Percentiles rank a stretch among this genome's conserved stretches.
Conservation (phyloP, 2,888 invertebrate genomes). For the Chrysodeixis includens region DNA sequence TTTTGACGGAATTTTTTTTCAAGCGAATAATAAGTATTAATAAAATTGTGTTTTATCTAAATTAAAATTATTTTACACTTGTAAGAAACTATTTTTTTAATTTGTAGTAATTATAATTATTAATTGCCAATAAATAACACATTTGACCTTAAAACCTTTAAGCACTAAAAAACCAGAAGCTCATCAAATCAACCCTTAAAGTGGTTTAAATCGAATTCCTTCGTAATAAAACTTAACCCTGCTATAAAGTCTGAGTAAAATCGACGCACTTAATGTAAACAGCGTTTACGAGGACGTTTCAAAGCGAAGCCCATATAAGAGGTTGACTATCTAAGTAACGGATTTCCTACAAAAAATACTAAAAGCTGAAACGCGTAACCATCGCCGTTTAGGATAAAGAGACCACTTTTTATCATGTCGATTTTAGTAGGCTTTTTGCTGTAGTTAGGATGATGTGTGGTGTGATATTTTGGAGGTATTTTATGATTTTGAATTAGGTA, state of each 20-base stretch:
- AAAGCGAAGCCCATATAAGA: constrained; percentile 48
- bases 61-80: no score
- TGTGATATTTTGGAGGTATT: neutral
- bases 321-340: constrained; percentile 56
- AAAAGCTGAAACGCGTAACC: constrained; percentile 54
- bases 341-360: constrained; percentile 57
- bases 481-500: neutral
- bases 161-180: constrained; percentile 9
- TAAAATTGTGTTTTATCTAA: no score
- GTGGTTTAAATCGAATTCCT: constrained; percentile 28
- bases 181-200: constrained; percentile 18
- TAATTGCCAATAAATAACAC: no score
- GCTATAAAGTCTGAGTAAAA: constrained; percentile 45
- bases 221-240: constrained; percentile 39
- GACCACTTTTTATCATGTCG: constrained; percentile 30
- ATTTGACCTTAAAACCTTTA: constrained; percentile 18
- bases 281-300: constrained; percentile 35
- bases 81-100: no score
- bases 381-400: constrained; percentile 45
- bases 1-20: no score
- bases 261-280: constrained; percentile 46
- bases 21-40: no score
- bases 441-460: neutral
- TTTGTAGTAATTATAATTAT: no score
- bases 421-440: constrained; percentile 12